Evolutionary conservation across 2,113 vertebrate species (phyloP).

Genomic region (Myotis davidii): DNA sequence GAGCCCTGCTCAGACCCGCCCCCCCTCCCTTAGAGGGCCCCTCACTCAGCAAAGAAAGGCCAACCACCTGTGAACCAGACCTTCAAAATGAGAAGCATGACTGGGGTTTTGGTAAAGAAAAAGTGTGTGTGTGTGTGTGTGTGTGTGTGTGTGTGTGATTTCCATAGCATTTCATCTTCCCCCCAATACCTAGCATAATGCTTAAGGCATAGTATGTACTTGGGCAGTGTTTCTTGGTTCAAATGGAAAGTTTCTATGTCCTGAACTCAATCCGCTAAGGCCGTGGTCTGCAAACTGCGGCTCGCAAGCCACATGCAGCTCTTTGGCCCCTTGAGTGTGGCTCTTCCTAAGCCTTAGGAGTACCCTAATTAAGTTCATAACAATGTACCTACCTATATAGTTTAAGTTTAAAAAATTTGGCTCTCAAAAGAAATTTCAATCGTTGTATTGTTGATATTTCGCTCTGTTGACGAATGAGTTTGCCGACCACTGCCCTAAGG

Average conservation of each 20-base stretch:
- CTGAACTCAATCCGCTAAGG: neutral
- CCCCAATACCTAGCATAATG: neutral
- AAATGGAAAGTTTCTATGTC: neutral
- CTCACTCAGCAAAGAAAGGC: neutral
- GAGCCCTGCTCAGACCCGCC: neutral
- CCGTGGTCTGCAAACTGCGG: too few species aligned
- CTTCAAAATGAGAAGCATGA: neutral
- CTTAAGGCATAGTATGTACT: neutral
- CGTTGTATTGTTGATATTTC: too few species aligned
- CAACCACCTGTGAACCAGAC: neutral
- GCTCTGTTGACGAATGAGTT: too few species aligned
- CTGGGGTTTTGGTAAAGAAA: neutral
- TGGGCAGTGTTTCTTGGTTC: neutral
- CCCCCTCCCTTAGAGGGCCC: neutral
- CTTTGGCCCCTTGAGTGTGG: too few species aligned
- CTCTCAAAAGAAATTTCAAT: too few species aligned
- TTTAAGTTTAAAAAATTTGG: too few species aligned
- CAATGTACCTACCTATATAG: too few species aligned
- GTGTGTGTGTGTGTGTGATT: neutral
- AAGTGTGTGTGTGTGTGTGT: neutral
- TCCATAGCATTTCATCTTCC: conserved; percentile 5
- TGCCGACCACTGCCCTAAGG: too few species aligned
- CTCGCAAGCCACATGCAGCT: too few species aligned
- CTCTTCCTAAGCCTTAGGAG: too few species aligned
- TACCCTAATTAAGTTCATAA: too few species aligned